Conservation (phyloP, 1,140 invertebrate species). For the Magallana ariakensis region DNA sequence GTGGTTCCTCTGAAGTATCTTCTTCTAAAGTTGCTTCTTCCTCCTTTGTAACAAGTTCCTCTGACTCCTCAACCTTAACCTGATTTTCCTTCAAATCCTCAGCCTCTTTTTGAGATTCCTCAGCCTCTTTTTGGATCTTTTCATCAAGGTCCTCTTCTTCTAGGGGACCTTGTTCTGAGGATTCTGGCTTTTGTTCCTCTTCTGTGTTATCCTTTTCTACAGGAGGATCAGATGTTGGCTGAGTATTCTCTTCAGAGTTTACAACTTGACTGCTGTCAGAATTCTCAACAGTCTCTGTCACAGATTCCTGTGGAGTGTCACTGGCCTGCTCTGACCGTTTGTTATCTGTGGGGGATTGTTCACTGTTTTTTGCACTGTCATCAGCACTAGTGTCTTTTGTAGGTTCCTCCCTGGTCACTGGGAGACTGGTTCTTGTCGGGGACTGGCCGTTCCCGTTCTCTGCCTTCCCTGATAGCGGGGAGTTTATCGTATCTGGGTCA, state of each 20-base stretch:
- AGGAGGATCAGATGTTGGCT: neutral
- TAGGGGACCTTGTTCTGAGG: neutral
- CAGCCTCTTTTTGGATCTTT: neutral
- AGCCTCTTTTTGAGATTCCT: conserved; percentile 31
- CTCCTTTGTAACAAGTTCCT: neutral
- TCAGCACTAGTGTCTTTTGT: neutral
- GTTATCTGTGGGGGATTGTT: neutral
- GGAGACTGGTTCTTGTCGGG: conserved; percentile 4
- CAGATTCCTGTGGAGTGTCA: conserved; percentile 21
- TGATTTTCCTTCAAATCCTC: neutral
- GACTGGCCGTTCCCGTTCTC: neutral
- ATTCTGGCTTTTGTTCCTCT: neutral
- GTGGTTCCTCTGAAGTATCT: neutral
- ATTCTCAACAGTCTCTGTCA: conserved; percentile 9
- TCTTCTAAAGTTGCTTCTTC: neutral
- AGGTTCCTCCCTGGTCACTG: neutral
- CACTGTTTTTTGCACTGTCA: neutral
- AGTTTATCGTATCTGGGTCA: neutral
- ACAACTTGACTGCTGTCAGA: conserved; percentile 20
- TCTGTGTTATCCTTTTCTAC: conserved; percentile 12
- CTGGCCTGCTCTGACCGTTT: neutral
- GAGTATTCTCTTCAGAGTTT: conserved; percentile 4
- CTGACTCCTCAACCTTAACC: neutral
- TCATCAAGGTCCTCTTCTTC: conserved; percentile 19
- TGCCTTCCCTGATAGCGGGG: neutral